Base-by-base conservation (phyloP, 2,113 vertebrate species). In the Osmerus eperlanus region DNA sequence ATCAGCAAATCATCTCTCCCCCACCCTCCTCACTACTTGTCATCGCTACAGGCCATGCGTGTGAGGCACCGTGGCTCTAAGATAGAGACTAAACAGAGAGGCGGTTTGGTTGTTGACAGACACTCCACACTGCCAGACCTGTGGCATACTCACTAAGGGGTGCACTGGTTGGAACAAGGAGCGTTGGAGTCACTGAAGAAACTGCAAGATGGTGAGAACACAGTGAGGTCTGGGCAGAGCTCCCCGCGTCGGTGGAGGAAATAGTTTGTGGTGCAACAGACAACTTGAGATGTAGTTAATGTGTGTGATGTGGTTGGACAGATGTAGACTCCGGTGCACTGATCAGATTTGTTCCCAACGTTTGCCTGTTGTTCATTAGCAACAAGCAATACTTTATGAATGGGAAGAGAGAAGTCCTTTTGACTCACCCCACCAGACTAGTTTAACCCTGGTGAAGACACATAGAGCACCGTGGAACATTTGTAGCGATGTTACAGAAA, bases 181-280 rank as follows among this genome's bases (percentile, higher is more conserved):
- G 73, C 78, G 90, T 75, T 65, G 89, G 82, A 62, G 71, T 84
- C 89, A 80, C 84, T 74, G 91, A 80, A 74, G 91, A 81, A 81
- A 87, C 92, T 93, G 91, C 78, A 91, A 92, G 81, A 91, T 79
- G 91, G 86, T 82, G 83, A 90, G 73, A 90, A 90, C 75, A 90
- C 66, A 72, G 74, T 91, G 78, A 91, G 87, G 81, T 54, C 71
- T 56, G 74, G 68, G 32, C 60, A 36, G 28, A 62, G 32, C 47
- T 55, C 25, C 36, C 51, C 23, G 18, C 1, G 12, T 47, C 13
- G 65, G 55, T 28, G 25, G 23, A 29, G 15, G 28, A 29, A 28
- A 13, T 6, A 14, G 28, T 63, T 28, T 23, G 15, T 28, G 29
- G 61, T 28, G 14, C 23, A 32, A 64, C 29, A 32, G 28, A 64